These are phyloP conservation scores for Rhizomys pruinosus DNA, from an alignment of 2,113 vertebrate species.

Conservation along the genomic window DNA sequence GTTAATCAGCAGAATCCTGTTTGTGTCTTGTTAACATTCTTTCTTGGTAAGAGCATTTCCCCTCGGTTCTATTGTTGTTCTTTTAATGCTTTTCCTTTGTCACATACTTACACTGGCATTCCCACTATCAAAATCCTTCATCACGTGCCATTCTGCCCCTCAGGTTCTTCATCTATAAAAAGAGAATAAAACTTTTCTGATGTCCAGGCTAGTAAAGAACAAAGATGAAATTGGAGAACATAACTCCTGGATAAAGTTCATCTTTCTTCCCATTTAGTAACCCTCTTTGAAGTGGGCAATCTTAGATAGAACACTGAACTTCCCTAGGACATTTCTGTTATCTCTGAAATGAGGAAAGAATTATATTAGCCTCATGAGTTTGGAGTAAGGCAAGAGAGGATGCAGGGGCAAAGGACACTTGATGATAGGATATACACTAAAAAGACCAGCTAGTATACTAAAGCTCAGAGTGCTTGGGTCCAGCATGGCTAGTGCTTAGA, in stretches of 20 bases:
- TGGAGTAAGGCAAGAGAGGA: background rate
- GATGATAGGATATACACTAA: background rate
- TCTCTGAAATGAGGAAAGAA: background rate
- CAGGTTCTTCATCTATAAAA: conserved; percentile 22
- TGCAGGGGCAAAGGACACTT: background rate
- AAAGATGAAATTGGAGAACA: background rate
- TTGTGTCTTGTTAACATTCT: background rate
- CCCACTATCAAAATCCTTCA: background rate
- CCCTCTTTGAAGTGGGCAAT: conserved; percentile 4
- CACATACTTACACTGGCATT: background rate
- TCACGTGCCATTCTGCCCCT: background rate
- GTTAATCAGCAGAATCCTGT: background rate
- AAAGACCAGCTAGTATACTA: background rate
- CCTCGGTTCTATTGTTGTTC: background rate
- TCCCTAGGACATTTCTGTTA: background rate
- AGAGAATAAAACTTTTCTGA: background rate
- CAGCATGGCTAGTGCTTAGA: background rate
- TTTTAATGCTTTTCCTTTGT: background rate
- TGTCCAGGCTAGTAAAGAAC: conserved; percentile 5
- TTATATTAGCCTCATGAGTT: background rate
- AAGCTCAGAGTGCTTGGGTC: background rate
- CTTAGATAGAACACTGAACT: background rate
- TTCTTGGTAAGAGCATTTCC: background rate
- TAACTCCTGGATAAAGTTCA: background rate
- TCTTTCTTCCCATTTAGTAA: background rate